phyloP scores from a whole-genome alignment of 2,113 vertebrate species.

The Malurus alboscapulatus region DNA sequence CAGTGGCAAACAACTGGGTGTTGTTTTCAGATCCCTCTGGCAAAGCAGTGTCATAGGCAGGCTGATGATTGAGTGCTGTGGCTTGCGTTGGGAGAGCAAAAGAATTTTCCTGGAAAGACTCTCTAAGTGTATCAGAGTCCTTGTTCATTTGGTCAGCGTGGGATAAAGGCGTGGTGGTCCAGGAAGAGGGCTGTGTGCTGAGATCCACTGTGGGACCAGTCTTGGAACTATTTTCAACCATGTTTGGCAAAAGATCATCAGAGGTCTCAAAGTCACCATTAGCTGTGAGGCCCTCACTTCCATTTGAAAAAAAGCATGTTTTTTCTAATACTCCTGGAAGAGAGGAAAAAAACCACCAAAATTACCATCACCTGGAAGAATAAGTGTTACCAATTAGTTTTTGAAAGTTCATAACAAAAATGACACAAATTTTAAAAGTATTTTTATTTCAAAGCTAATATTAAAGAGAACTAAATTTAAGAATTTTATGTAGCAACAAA shows the following conservation, averaged over 20 bases:
- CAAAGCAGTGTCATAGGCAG: background rate
- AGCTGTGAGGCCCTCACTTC: conserved; percentile 61
- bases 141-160: conserved; percentile 40
- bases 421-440: background rate
- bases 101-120: background rate
- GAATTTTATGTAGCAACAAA: background rate
- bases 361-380: background rate
- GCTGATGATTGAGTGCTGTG: background rate
- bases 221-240: conserved; percentile 35
- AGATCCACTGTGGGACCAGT: background rate
- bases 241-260: conserved; percentile 24
- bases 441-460: background rate
- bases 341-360: background rate
- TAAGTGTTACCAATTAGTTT: background rate
- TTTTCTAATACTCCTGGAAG: conserved; percentile 79
- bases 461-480: background rate
- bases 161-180: conserved; percentile 25
- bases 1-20: background rate
- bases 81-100: background rate
- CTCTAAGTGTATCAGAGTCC: conserved; percentile 46
- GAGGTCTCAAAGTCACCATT: conserved; percentile 46
- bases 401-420: background rate
- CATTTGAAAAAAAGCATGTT: conserved; percentile 73
- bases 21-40: background rate
- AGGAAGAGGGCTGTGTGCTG: background rate